These are phyloP conservation scores for Rhagoletis pomonella DNA, from an alignment of 1,140 invertebrate genomes.

Conservation along the genomic window DNA sequence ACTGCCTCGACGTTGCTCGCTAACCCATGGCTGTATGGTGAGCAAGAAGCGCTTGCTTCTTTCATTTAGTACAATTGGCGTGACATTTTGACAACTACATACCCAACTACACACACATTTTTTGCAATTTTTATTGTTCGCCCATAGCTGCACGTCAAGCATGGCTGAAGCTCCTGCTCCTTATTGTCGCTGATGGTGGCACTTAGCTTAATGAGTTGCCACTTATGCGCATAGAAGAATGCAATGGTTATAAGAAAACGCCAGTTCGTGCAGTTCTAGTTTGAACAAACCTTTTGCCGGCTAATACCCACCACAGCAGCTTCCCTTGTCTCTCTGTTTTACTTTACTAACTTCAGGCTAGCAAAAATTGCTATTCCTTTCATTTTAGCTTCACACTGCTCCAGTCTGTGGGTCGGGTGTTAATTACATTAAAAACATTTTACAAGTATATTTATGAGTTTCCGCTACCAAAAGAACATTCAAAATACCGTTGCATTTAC, in stretches of 20 bases:
- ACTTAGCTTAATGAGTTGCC: slow-evolving; percentile 50
- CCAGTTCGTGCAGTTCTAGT: background rate
- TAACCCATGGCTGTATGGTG: background rate
- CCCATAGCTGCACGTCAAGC: background rate
- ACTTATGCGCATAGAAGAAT: background rate
- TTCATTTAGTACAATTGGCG: background rate
- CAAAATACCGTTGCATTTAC: background rate
- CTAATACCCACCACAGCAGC: background rate
- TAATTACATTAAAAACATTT: slow-evolving; percentile 42
- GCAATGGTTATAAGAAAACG: background rate
- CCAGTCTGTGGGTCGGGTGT: background rate
- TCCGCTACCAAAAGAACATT: background rate
- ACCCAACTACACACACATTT: background rate
- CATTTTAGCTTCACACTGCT: background rate
- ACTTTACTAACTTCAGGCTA: background rate
- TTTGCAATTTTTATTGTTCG: background rate
- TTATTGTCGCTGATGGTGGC: background rate
- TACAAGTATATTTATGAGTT: slow-evolving; percentile 4
- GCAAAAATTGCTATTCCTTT: background rate
- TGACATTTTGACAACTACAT: slow-evolving; percentile 5
- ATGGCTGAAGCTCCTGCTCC: too few species aligned
- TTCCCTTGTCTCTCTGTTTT: background rate
- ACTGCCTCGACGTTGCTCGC: background rate
- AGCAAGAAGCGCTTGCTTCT: background rate
- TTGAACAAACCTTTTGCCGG: background rate